phyloP scores from a whole-genome alignment of 2,888 invertebrate genomes.

The Zygogramma bicolorata region DNA sequence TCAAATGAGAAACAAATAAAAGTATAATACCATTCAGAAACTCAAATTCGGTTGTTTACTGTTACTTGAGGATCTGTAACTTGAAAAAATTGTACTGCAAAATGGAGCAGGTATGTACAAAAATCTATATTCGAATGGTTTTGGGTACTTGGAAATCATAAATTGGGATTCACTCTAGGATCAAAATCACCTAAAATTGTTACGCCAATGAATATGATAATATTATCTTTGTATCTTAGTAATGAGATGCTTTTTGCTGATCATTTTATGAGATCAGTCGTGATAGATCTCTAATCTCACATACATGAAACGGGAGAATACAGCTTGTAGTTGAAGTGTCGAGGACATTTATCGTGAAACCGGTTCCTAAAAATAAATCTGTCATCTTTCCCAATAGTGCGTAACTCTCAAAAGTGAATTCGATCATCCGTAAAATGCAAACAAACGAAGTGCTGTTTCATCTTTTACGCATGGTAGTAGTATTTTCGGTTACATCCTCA shows the following conservation, averaged over 20 bases:
- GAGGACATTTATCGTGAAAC: neutral
- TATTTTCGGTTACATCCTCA: too few species aligned
- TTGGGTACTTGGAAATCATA: too few species aligned
- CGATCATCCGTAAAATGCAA: neutral
- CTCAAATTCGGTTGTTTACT: too few species aligned
- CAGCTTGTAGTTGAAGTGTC: neutral
- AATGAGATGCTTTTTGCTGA: slow-evolving; percentile 5
- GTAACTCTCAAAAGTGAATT: neutral
- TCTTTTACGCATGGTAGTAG: neutral
- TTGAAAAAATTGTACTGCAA: too few species aligned
- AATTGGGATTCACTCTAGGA: too few species aligned
- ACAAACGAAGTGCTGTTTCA: neutral
- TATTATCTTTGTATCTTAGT: neutral
- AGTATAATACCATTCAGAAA: too few species aligned
- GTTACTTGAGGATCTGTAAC: too few species aligned
- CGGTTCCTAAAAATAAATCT: slow-evolving; percentile 5
- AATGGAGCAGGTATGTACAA: too few species aligned
- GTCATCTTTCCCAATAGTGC: neutral
- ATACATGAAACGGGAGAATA: neutral
- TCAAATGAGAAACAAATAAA: too few species aligned
- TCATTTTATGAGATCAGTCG: neutral
- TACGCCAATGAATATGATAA: neutral
- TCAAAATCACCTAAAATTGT: too few species aligned
- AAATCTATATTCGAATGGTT: too few species aligned
- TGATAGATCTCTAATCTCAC: neutral